Base-by-base conservation (phyloP, 2,888 invertebrate species). In the Campoplex nolae region DNA sequence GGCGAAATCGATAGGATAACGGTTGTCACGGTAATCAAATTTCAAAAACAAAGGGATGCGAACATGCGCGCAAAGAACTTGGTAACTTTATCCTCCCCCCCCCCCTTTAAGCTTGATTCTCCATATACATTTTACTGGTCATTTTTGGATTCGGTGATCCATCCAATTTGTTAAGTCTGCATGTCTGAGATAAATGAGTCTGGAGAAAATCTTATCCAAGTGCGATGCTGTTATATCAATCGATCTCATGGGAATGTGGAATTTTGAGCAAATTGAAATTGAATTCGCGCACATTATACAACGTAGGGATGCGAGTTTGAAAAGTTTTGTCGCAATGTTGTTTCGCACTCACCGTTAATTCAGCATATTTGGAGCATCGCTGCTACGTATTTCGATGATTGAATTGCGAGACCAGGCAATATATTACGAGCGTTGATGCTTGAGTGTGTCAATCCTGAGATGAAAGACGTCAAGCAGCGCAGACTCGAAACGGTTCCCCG, bases 21-120 rank as follows among this genome's bases (percentile, higher is more conserved):
- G 35, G 84, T 79, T 79, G 74, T 79, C 78, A 79, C 77, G 38
- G 85, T 78, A 35, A 74, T 89, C 9, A 35, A 78, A 13, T 38
- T 84, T 7, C 80, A 83, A 3, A 87, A 90, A 45, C 1, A 54
- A 16, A 32, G 16, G 28, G n/a, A 13, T 42, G 62, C 51, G 78
- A 78, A 78, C 73, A 74, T 84, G 78, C 78, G 67, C 62, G 67
- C 32, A 58, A 54, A 51, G 28, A 13, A 32, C 28, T 78, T 62
- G 18, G 18, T 75, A 32, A 75, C 28, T 75, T 56, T n/a, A 23
- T 23, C 23, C 23, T 23, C 23, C 23, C 23, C 23, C 23, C 23
- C 23, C 23, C 23, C 23, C 23, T 23, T 23, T 23, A 0, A 23
- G 23, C 23, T 23, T 23, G 23, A 23, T 23, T 23, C 23, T 23